These are phyloP conservation scores for Eubasilissa regina DNA, from an alignment of 1,140 invertebrate genomes.

Conservation along the genomic window DNA sequence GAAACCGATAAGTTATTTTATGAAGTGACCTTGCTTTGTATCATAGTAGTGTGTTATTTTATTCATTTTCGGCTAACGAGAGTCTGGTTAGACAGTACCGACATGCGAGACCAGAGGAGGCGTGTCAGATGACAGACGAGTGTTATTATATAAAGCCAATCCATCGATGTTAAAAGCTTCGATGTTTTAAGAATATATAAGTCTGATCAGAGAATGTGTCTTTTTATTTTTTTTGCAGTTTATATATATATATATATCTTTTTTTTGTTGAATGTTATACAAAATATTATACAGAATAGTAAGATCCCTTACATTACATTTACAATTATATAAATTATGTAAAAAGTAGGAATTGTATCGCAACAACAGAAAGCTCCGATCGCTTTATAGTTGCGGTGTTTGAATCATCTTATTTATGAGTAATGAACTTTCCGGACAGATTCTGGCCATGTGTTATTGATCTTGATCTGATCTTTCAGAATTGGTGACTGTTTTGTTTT, in stretches of 20 bases:
- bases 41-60: constrained; percentile 59
- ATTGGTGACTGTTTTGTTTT: neutral
- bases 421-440: neutral
- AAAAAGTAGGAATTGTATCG: constrained; percentile 49
- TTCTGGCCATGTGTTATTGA: constrained; percentile 2
- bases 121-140: neutral
- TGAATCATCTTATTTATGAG: constrained; percentile 46
- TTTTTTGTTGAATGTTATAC: constrained; percentile 53
- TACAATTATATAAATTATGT: constrained; percentile 50
- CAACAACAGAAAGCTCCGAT: constrained; percentile 42
- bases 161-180: constrained; percentile 47
- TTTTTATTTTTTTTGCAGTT: constrained; percentile 53
- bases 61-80: constrained; percentile 51
- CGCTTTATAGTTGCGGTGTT: constrained; percentile 46
- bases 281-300: constrained; percentile 45
- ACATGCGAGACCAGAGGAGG: neutral
- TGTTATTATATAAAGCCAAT: constrained; percentile 36
- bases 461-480: neutral
- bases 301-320: constrained; percentile 44
- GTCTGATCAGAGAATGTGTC: constrained; percentile 57
- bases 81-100: constrained; percentile 44
- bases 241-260: constrained; percentile 47
- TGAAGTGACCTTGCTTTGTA: constrained; percentile 60
- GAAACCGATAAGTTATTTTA: constrained; percentile 58
- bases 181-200: constrained; percentile 57